phyloP scores from a whole-genome alignment of 2,113 vertebrate genomes.

The Notechis scutatus region DNA sequence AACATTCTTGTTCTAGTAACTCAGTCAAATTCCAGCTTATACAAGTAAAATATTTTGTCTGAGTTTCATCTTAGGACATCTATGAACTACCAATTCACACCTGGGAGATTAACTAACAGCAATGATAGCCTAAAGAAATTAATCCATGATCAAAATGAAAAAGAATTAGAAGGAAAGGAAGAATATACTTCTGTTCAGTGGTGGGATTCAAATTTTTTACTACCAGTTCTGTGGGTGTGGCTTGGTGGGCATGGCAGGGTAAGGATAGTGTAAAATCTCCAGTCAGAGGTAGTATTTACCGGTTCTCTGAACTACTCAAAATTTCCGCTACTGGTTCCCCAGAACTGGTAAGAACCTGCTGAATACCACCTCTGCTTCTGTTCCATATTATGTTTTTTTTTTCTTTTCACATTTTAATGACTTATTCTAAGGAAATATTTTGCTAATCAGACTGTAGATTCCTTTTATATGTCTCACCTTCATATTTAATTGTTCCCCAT shows the following conservation, averaged over 20 bases:
- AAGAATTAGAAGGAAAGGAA: not conserved
- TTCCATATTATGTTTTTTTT: not conserved
- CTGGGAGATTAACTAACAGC: not conserved
- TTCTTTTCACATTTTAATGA: not conserved
- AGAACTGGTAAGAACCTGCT: too few species aligned
- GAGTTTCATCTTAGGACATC: not conserved
- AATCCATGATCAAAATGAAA: not conserved
- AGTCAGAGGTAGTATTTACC: too few species aligned
- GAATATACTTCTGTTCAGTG: too few species aligned
- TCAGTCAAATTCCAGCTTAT: not conserved
- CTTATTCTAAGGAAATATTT: not conserved
- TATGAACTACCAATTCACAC: not conserved
- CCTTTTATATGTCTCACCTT: constrained; percentile 39
- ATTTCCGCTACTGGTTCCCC: too few species aligned
- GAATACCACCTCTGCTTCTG: too few species aligned
- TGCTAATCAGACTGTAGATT: not conserved
- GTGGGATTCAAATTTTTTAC: too few species aligned
- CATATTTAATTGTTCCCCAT: constrained; percentile 46
- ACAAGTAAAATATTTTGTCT: not conserved
- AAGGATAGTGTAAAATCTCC: too few species aligned
- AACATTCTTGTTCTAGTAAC: not conserved
- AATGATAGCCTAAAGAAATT: not conserved
- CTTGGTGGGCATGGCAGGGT: too few species aligned
- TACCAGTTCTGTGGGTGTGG: too few species aligned
- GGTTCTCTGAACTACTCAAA: too few species aligned